Evolutionary conservation across 2,888 invertebrate species (phyloP), one percentile per base, ranked within the genome.

Genomic region (Amblyjoppa proteus): DNA sequence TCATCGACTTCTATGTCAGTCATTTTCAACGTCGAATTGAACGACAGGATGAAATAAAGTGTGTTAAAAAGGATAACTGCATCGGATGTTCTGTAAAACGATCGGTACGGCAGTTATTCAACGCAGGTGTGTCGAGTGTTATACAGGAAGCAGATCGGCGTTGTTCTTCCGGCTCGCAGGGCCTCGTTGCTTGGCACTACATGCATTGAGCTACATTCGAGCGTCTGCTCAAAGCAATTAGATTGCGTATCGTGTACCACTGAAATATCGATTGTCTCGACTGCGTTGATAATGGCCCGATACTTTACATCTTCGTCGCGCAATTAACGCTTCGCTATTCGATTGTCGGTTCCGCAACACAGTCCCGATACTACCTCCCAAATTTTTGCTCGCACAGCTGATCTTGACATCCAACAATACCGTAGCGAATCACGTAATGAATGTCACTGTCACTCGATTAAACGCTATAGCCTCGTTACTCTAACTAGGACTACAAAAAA

Each of bases 181-280:
- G 70, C 34, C 49, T 20, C 20, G 1, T 79, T 16, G 51, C n/a
- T 70, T 34, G n/a, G n/a, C 74, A 28, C 41, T 28, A 13, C 20
- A 20, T 51, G 64, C 51, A 13, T n/a, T 20, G 16, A 13, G 31
- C 28, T 49, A n/a, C 28, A 34, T 25, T 3, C 38, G 20, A 25
- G 6, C 25, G 51, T 1, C 69, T 45, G 58, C 45, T 31, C 69
- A 45, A 28, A 11, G 69, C 51, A 79, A 79, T 79, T 79, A 79
- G n/a, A 68, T 70, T 61, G 61, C 31, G 61, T 28, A 56, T 49
- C 25, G n/a, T 45, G n/a, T 45, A 51, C 64, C 41, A 58, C 45
- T 20, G n/a, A 41, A 45, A 1, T 34, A 20, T n/a, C 31, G 45
- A 41, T 74, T 61, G 45, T 41, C 11, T 58, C 38, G 45, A 61